These are phyloP conservation scores for Peromyscus leucopus DNA, from an alignment of 2,113 vertebrate genomes.

Conservation along the genomic window DNA sequence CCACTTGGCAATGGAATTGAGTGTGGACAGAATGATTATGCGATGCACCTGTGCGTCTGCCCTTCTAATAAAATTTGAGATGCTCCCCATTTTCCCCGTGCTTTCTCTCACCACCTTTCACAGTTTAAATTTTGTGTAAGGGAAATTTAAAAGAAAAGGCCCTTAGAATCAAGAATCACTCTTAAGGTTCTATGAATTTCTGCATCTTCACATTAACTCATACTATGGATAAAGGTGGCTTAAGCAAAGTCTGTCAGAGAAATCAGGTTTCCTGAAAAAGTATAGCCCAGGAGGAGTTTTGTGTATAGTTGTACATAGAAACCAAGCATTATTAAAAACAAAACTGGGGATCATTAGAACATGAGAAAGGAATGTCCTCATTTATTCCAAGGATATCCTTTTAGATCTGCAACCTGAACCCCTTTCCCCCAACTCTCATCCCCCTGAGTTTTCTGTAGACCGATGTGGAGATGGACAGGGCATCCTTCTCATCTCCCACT, in stretches of 20 bases:
- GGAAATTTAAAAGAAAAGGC: not conserved
- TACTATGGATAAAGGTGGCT: not conserved
- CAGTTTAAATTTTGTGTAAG: slow-evolving; percentile 29
- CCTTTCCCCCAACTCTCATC: not conserved
- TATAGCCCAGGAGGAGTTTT: not conserved
- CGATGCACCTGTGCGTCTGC: slow-evolving; percentile 55
- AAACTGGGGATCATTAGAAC: not conserved
- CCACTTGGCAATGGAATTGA: slow-evolving; percentile 69
- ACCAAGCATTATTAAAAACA: not conserved
- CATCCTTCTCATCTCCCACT: not conserved
- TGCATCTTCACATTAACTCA: slow-evolving; percentile 18
- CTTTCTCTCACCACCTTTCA: not conserved
- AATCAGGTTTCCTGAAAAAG: slow-evolving; percentile 18
- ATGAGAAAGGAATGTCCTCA: not conserved
- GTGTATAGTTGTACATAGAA: not conserved
- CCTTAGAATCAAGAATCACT: not conserved
- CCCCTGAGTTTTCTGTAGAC: not conserved
- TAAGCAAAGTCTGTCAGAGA: slow-evolving; percentile 55
- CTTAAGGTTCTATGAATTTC: not conserved
- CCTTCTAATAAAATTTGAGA: slow-evolving; percentile 59
- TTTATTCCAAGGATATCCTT: slow-evolving; percentile 1
- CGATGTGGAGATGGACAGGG: not conserved
- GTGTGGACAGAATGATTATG: slow-evolving; percentile 54
- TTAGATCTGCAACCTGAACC: not conserved
- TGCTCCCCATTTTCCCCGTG: not conserved